These are phyloP conservation scores for Xyrichtys novacula DNA, from an alignment of 2,797 vertebrate genomes.

Conservation along the genomic window DNA sequence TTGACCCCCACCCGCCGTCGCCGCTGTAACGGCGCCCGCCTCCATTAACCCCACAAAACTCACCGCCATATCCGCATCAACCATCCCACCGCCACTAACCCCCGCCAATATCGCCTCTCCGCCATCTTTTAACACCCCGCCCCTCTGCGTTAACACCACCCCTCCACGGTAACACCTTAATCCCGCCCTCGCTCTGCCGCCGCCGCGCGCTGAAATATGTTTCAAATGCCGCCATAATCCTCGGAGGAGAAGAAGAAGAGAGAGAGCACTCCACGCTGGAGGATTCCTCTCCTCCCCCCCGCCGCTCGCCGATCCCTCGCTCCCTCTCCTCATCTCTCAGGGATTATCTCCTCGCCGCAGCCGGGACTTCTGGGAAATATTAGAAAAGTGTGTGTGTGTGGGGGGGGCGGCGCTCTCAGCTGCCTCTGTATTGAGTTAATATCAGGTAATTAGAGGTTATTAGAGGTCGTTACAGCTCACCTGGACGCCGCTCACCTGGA, in stretches of 20 bases:
- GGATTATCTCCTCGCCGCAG: constrained; percentile 81
- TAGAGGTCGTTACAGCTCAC: constrained; percentile 45
- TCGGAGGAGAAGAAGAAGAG: constrained; percentile 66
- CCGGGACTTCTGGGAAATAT: constrained; percentile 84
- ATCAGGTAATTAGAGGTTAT: constrained; percentile 59
- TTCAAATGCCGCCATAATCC: constrained; percentile 83
- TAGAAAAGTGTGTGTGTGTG: constrained; percentile 77
- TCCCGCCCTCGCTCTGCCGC: constrained; percentile 54
- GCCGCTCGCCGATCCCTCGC: constrained; percentile 59
- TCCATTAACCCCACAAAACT: constrained; percentile 47
- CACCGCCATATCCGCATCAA: constrained; percentile 5
- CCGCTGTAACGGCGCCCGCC: neutral
- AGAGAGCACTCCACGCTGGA: constrained; percentile 80
- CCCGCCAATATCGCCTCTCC: constrained; percentile 19
- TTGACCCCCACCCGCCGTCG: neutral
- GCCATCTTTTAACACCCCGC: constrained; percentile 69
- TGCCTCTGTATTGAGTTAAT: constrained; percentile 60
- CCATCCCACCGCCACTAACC: constrained; percentile 39
- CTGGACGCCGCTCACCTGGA: constrained; percentile 10
- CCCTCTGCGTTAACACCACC: constrained; percentile 68
- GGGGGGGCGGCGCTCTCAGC: constrained; percentile 17
- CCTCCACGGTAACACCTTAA: constrained; percentile 76
- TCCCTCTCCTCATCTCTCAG: constrained; percentile 84
- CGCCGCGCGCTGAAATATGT: constrained; percentile 77
- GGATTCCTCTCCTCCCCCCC: constrained; percentile 72